Conservation (phyloP, 2,888 invertebrate genomes). For the Pollenia amentaria region DNA sequence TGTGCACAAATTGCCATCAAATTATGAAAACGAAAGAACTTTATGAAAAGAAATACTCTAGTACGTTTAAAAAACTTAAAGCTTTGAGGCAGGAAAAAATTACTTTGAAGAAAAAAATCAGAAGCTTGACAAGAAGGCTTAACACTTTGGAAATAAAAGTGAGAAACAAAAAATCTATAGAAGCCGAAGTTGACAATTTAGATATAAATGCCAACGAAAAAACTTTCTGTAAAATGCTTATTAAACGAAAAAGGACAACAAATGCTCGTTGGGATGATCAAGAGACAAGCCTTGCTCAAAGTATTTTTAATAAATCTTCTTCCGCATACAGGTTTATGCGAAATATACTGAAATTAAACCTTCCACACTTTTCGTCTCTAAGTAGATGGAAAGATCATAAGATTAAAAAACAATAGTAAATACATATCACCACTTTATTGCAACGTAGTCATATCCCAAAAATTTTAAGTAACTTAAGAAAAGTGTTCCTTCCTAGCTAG, state of each 20-base stretch:
- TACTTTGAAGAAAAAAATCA: background rate
- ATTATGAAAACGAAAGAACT: slow-evolving; percentile 18
- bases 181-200: slow-evolving; percentile 5
- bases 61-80: slow-evolving; percentile 37
- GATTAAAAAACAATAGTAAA: too few species aligned
- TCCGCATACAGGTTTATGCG: slow-evolving; percentile 9
- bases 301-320: slow-evolving; percentile 15
- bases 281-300: background rate
- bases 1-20: slow-evolving; percentile 16
- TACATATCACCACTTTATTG: too few species aligned
- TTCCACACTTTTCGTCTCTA: slow-evolving; percentile 4
- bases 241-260: background rate
- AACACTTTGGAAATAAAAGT: too few species aligned
- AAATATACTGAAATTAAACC: slow-evolving; percentile 2
- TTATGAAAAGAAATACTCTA: slow-evolving; percentile 16
- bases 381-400: background rate
- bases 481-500: too few species aligned
- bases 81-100: background rate
- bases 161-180: background rate
- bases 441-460: too few species aligned
- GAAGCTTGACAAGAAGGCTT: background rate
- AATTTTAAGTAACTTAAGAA: too few species aligned
- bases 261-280: slow-evolving; percentile 2
- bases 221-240: slow-evolving; percentile 12
- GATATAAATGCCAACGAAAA: background rate